These are phyloP conservation scores for Polyommatus icarus DNA, from an alignment of 2,888 invertebrate genomes.

Conservation along the genomic window DNA sequence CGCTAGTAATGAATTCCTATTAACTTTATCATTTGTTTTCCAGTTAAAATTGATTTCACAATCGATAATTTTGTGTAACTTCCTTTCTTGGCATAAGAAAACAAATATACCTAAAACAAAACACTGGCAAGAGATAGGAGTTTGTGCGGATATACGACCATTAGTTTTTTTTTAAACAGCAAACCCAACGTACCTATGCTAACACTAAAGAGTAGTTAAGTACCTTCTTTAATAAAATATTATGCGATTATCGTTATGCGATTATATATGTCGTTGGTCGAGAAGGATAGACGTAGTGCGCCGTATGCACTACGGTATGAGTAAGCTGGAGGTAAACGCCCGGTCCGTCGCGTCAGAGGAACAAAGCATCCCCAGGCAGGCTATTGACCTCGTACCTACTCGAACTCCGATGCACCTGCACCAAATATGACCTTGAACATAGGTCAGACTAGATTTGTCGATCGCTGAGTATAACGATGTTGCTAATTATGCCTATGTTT, in stretches of 20 bases:
- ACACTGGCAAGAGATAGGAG: too few relatives aligned
- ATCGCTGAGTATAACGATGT: not conserved
- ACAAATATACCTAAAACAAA: not conserved
- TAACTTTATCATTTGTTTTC: not conserved
- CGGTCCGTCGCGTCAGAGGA: slow-evolving; percentile 23
- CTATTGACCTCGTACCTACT: slow-evolving; percentile 1
- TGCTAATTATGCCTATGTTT: too few relatives aligned
- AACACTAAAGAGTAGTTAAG: not conserved
- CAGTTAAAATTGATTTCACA: not conserved
- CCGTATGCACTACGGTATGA: not conserved
- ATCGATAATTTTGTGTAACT: not conserved
- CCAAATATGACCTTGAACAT: slow-evolving; percentile 18
- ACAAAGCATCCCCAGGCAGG: slow-evolving; percentile 29
- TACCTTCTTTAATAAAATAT: not conserved
- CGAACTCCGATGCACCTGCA: slow-evolving; percentile 6
- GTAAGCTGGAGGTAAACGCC: slow-evolving; percentile 27
- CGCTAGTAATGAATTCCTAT: not conserved
- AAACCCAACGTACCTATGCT: not conserved
- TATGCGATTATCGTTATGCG: not conserved
- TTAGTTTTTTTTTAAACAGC: too few relatives aligned
- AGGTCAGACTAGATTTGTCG: not conserved
- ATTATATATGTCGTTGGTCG: not conserved
- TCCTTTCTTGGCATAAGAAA: not conserved
- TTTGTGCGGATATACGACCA: too few relatives aligned
- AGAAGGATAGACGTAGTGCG: not conserved